Evolutionary conservation across 2,888 invertebrate species (phyloP).

Genomic region (Sylvicola fuscatus): DNA sequence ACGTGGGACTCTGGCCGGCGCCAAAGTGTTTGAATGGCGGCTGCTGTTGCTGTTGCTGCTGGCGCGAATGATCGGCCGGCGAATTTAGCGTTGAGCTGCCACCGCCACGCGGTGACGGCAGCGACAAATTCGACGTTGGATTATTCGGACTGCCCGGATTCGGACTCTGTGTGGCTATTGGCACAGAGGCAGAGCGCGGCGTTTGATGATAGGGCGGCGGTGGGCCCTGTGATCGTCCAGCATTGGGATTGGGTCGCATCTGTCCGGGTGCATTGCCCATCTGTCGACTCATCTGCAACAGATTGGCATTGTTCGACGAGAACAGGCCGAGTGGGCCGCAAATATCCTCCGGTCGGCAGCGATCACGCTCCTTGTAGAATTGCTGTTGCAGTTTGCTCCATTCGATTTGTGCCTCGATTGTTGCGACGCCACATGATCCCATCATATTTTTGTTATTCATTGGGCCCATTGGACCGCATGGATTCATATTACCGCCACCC

Average conservation of each 20-base stretch:
- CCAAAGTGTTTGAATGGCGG: constrained; percentile 24
- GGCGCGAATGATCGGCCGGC: constrained; percentile 34
- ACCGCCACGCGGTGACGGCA: constrained; percentile 42
- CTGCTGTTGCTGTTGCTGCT: constrained; percentile 11
- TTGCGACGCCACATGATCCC: constrained; percentile 12
- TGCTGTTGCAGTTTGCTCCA: constrained; percentile 84
- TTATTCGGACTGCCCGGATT: constrained; percentile 53
- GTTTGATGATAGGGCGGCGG: constrained; percentile 60
- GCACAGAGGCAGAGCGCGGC: constrained; percentile 49
- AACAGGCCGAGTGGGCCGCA: too few species aligned
- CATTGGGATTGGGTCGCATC: constrained; percentile 15
- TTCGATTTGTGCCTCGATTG: constrained; percentile 47
- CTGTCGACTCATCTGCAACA: too few species aligned
- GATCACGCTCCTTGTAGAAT: constrained; percentile 50
- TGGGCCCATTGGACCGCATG: not conserved
- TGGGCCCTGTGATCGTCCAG: constrained; percentile 34
- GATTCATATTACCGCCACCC: constrained; percentile 16
- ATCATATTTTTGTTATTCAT: constrained; percentile 8
- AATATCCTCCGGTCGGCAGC: constrained; percentile 12
- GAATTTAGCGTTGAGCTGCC: constrained; percentile 39
- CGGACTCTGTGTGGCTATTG: constrained; percentile 51
- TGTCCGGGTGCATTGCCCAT: too few species aligned
- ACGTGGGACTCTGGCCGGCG: constrained; percentile 38
- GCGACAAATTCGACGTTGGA: constrained; percentile 44
- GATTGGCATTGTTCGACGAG: too few species aligned